Evolutionary conservation across 2,888 invertebrate species (phyloP).

Genomic region (Cerastoderma edule): DNA sequence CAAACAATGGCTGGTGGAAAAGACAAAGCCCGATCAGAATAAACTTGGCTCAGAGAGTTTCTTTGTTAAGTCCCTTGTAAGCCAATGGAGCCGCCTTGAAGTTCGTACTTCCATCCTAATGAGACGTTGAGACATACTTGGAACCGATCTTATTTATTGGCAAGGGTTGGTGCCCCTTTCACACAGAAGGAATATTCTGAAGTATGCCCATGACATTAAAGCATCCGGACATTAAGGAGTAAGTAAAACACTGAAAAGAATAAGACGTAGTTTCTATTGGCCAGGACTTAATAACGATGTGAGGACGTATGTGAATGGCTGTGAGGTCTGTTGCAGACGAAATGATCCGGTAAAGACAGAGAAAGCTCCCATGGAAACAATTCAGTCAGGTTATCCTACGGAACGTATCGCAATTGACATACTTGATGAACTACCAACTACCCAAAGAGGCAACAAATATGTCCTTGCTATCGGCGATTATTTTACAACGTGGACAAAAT

Average conservation of each 20-base stretch:
- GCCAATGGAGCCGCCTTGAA: slow-evolving; percentile 19
- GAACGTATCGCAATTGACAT: slow-evolving; percentile 34
- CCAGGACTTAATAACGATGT: slow-evolving; percentile 29
- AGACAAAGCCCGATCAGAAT: slow-evolving; percentile 2
- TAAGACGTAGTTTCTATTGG: slow-evolving; percentile 33
- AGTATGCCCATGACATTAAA: slow-evolving; percentile 17
- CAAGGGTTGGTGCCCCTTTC: slow-evolving; percentile 22
- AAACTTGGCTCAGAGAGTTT: slow-evolving; percentile 5
- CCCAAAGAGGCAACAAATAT: slow-evolving; percentile 24
- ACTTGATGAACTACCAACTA: slow-evolving; percentile 20
- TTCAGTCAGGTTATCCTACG: slow-evolving; percentile 28
- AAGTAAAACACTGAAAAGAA: slow-evolving; percentile 20
- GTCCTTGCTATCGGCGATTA: slow-evolving; percentile 33
- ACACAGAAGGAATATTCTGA: slow-evolving; percentile 1
- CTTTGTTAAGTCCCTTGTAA: slow-evolving; percentile 27
- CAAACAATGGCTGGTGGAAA: slow-evolving; percentile 8
- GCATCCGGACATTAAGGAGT: slow-evolving; percentile 24
- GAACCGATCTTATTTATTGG: neutral
- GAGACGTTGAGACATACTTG: slow-evolving; percentile 24
- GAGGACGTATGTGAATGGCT: slow-evolving; percentile 11
- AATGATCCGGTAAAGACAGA: slow-evolving; percentile 24
- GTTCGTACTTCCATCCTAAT: slow-evolving; percentile 13
- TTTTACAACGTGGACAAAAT: slow-evolving; percentile 42
- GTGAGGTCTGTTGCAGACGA: slow-evolving; percentile 18
- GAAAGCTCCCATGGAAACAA: slow-evolving; percentile 30